These are phyloP conservation scores for Rhorus exstirpatorius DNA, from an alignment of 2,888 invertebrate species.

Conservation along the genomic window DNA sequence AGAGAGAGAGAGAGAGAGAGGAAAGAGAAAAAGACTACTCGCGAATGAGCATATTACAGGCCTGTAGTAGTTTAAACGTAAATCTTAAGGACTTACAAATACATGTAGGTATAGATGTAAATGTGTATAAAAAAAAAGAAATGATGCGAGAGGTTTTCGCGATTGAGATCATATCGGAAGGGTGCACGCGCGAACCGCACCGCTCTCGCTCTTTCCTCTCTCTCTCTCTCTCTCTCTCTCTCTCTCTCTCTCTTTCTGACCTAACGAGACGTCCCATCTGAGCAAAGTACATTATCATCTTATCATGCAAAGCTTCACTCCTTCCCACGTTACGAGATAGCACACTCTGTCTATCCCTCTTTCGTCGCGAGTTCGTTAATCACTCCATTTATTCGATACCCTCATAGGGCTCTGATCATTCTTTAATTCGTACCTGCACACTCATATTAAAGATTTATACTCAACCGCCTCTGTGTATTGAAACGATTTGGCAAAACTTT, in stretches of 20 bases:
- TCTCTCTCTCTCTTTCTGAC: conserved; percentile 45
- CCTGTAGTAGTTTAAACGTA: conserved; percentile 51
- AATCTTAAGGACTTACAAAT: conserved; percentile 35
- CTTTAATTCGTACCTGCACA: conserved; percentile 42
- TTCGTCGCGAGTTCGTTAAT: conserved; percentile 57
- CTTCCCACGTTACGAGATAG: conserved; percentile 71
- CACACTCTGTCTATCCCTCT: conserved; percentile 11
- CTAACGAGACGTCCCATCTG: conserved; percentile 70
- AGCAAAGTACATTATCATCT: conserved; percentile 70
- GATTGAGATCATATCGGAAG: conserved; percentile 80
- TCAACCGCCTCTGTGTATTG: too few species aligned
- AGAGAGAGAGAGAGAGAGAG: conserved; percentile 25
- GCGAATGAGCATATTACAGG: conserved; percentile 64
- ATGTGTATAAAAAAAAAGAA: conserved; percentile 39
- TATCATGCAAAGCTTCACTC: conserved; percentile 55
- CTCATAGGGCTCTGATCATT: conserved; percentile 40
- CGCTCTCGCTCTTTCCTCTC: conserved; percentile 58
- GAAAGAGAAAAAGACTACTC: conserved; percentile 43
- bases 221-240: conserved; percentile 11
- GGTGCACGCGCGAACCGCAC: conserved; percentile 79
- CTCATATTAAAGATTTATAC: conserved; percentile 6
- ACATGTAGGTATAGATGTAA: conserved; percentile 24
- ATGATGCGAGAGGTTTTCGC: conserved; percentile 66
- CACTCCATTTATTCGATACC: conserved; percentile 53
- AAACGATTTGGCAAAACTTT: too few species aligned